Evolutionary conservation across 1,140 invertebrate species (phyloP).

Genomic region (Drosophila parabipectinata): DNA sequence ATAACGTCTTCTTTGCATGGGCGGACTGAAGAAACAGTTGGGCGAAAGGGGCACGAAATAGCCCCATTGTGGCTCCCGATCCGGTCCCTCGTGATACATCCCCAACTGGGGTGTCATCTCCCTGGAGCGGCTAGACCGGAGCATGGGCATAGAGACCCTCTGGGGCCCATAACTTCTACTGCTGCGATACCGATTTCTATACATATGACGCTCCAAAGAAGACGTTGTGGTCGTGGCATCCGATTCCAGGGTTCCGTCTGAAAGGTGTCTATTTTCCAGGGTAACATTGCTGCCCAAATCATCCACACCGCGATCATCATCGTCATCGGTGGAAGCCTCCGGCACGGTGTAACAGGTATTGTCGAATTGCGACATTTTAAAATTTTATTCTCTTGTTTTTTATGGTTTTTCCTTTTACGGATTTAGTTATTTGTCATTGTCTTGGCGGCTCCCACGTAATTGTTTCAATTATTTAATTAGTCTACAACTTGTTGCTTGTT

Average conservation of each 20-base stretch:
- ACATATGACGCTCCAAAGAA: slow-evolving; percentile 61
- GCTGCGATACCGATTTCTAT: slow-evolving; percentile 46
- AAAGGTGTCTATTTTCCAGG: slow-evolving; percentile 56
- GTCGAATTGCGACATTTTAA: slow-evolving; percentile 72
- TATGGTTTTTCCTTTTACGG: slow-evolving; percentile 21
- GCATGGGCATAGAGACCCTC: slow-evolving; percentile 56
- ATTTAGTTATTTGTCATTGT: slow-evolving; percentile 48
- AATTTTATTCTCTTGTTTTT: neutral
- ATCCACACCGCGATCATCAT: slow-evolving; percentile 31
- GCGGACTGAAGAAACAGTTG: slow-evolving; percentile 77
- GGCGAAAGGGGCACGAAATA: slow-evolving; percentile 78
- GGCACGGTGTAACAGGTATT: slow-evolving; percentile 81
- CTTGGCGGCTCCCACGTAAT: slow-evolving; percentile 42
- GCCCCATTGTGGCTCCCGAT: slow-evolving; percentile 67
- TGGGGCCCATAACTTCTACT: slow-evolving; percentile 53
- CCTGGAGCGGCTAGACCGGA: slow-evolving; percentile 56
- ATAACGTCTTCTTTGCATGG: slow-evolving; percentile 61
- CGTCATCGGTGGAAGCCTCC: slow-evolving; percentile 65
- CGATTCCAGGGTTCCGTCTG: slow-evolving; percentile 58
- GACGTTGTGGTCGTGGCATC: slow-evolving; percentile 69
- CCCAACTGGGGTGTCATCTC: slow-evolving; percentile 70
- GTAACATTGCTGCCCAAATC: slow-evolving; percentile 58
- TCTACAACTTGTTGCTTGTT: slow-evolving; percentile 32
- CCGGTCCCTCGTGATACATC: slow-evolving; percentile 59
- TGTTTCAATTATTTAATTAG: slow-evolving; percentile 64